A percentile compares a stretch with the other conserved stretches of the same genome.
phyloP scores from a whole-genome alignment of 2,113 vertebrate genomes.

The Platichthys flesus region DNA sequence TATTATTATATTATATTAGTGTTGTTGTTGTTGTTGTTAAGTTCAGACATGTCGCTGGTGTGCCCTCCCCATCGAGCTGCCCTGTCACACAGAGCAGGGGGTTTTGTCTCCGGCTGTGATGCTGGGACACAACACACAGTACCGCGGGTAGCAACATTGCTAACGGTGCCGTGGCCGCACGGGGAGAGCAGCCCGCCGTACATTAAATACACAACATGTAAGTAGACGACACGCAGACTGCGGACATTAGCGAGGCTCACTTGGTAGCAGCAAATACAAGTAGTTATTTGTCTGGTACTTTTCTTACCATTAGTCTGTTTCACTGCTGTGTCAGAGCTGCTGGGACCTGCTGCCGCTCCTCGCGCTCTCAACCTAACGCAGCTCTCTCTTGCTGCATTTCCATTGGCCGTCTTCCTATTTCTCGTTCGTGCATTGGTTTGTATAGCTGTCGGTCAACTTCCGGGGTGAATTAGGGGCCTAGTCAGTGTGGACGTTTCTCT shows the following conservation, averaged over 20 bases:
- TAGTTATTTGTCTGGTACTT: neutral
- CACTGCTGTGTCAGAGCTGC: conserved; percentile 6
- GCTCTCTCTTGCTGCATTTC: conserved; percentile 7
- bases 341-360: conserved; percentile 11
- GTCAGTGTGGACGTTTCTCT: conserved; percentile 55
- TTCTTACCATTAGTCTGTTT: conserved; percentile 67
- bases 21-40: neutral
- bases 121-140: conserved; percentile 20
- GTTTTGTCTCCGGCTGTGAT: conserved; percentile 2
- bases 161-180: conserved; percentile 18
- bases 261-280: neutral
- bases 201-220: neutral
- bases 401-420: conserved; percentile 44
- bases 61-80: too few species aligned
- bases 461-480: rapidly evolving
- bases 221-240: neutral
- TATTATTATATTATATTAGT: too few species aligned
- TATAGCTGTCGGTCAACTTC: conserved; percentile 38
- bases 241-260: neutral
- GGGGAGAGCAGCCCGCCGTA: neutral
- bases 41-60: neutral
- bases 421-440: conserved; percentile 40
- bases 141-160: conserved; percentile 35
- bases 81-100: neutral
- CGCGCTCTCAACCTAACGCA: conserved; percentile 58